phyloP scores from a whole-genome alignment of 2,888 invertebrate genomes.

The Oxycera nigricornis region DNA sequence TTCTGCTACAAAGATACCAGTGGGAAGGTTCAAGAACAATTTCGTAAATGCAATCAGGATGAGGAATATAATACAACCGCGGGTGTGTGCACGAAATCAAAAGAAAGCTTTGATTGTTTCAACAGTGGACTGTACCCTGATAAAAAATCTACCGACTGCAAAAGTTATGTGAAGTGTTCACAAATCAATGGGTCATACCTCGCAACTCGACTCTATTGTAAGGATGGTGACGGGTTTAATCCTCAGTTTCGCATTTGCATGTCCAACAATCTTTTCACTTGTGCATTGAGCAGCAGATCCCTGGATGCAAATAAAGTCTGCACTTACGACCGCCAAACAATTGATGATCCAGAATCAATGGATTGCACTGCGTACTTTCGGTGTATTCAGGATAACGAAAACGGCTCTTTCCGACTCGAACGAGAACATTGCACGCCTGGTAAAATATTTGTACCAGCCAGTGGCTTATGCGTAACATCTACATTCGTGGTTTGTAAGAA shows the following conservation, averaged over 20 bases:
- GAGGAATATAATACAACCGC: neutral
- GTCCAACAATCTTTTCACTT: neutral
- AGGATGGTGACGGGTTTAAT: neutral
- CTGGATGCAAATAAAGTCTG: neutral
- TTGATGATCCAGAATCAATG: neutral
- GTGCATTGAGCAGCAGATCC: neutral
- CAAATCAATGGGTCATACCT: neutral
- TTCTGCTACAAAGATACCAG: neutral
- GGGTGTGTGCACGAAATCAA: neutral
- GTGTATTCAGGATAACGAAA: neutral
- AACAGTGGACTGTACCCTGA: neutral
- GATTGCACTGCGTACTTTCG: slow-evolving; percentile 3
- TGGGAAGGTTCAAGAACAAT: neutral
- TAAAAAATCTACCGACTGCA: neutral
- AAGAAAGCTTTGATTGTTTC: neutral
- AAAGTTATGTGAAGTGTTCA: neutral
- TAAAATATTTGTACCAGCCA: neutral
- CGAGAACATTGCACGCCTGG: neutral
- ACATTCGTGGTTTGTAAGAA: neutral
- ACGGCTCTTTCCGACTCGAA: neutral
- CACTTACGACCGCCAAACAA: neutral
- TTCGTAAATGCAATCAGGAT: neutral
- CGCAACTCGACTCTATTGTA: neutral
- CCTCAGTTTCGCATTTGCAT: neutral
- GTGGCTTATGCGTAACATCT: neutral